Percentiles rank a stretch among this genome's conserved stretches.
phyloP scores from a whole-genome alignment of 2,888 invertebrate genomes.

The Crocallis elinguaria region DNA sequence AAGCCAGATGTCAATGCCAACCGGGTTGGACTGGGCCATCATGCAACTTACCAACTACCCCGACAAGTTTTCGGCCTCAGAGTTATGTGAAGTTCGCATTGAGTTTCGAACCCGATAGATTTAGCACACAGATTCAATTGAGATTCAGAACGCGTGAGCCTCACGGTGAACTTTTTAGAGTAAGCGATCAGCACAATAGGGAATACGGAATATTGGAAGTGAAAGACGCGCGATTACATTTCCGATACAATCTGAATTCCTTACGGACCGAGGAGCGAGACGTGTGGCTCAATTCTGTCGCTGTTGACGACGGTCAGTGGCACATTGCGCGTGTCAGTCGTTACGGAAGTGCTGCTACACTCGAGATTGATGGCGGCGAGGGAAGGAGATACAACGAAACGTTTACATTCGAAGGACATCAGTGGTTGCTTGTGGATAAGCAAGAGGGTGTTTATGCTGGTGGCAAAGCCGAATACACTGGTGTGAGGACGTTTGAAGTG shows the following conservation, averaged over 20 bases:
- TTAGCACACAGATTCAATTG: conserved; percentile 96
- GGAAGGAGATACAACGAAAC: conserved; percentile 97
- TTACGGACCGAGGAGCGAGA: conserved; percentile 95
- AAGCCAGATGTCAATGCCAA: conserved; percentile 96
- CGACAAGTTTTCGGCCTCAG: conserved; percentile 96
- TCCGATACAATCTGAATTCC: conserved; percentile 96
- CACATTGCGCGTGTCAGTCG: conserved; percentile 96
- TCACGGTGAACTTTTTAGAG: conserved; percentile 96
- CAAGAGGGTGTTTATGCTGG: conserved; percentile 98
- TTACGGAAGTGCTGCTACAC: conserved; percentile 95
- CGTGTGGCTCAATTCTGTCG: conserved; percentile 94
- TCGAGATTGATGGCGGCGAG: conserved; percentile 97
- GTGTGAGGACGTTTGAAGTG: conserved; percentile 96
- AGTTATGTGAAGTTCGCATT: conserved; percentile 99
- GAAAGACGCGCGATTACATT: conserved; percentile 94
- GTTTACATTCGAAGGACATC: conserved; percentile 95
- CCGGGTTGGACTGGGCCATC: conserved; percentile 98
- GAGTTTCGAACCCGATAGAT: conserved; percentile 96
- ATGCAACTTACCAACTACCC: conserved; percentile 93
- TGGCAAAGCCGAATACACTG: conserved; percentile 97
- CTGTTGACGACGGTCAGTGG: conserved; percentile 98
- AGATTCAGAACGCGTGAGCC: conserved; percentile 97
- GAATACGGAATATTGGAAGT: conserved; percentile 97
- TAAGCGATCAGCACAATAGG: conserved; percentile 96
- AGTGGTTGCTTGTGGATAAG: conserved; percentile 96